Conservation (phyloP, 2,888 invertebrate species). For the Phasia obesa region DNA sequence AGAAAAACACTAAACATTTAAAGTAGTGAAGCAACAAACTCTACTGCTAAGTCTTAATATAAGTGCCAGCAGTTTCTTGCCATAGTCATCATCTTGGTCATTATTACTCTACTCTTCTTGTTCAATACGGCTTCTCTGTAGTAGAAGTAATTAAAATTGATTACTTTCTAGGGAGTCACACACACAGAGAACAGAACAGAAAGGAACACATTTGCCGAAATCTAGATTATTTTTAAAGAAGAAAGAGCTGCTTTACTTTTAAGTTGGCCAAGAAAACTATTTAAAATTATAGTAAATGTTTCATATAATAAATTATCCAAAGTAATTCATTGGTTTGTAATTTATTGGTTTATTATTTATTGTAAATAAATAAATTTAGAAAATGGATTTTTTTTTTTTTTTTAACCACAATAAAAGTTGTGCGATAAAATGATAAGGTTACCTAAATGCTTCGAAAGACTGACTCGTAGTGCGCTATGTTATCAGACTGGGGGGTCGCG, state of each 20-base stretch:
- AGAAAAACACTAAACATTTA: slow-evolving; percentile 8
- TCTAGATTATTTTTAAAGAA: background rate
- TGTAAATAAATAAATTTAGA: background rate
- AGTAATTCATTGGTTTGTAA: background rate
- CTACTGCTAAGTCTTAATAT: slow-evolving; percentile 2
- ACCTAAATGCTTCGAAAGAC: too few relatives aligned
- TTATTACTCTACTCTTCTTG: background rate
- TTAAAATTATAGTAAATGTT: slow-evolving; percentile 24
- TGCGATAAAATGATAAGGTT: background rate
- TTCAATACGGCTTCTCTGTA: background rate
- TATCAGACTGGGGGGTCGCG: too few relatives aligned
- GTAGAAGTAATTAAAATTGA: slow-evolving; percentile 62
- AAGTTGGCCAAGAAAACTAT: background rate
- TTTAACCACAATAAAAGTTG: background rate
- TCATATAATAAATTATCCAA: slow-evolving; percentile 33
- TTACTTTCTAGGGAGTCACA: slow-evolving; percentile 56
- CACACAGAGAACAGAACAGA: background rate
- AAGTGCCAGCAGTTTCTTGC: background rate
- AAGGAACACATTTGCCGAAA: slow-evolving; percentile 22
- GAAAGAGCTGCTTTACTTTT: background rate
- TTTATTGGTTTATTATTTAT: slow-evolving; percentile 1
- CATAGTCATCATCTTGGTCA: slow-evolving; percentile 21
- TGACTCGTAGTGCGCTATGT: too few relatives aligned
- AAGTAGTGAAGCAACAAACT: slow-evolving; percentile 2
- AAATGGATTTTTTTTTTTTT: background rate